Conservation (phyloP, 2,888 invertebrate species). For the Philereme transversata region DNA sequence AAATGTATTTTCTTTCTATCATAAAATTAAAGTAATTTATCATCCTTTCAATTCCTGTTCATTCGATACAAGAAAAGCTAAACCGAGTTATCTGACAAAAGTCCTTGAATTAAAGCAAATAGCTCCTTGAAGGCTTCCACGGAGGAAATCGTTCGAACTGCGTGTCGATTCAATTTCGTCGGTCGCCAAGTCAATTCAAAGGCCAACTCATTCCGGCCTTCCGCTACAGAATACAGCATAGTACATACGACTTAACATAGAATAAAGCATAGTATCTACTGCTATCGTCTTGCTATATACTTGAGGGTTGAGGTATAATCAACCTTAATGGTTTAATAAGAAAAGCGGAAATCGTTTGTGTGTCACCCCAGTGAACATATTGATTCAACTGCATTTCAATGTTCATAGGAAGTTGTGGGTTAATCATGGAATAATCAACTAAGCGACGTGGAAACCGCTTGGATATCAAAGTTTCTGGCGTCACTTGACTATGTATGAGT, state of each 20-base stretch:
- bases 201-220: constrained; percentile 21
- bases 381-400: too few species aligned
- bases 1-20: too few species aligned
- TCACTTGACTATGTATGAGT: too few species aligned
- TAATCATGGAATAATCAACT: too few species aligned
- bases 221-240: neutral
- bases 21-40: too few species aligned
- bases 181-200: constrained; percentile 28
- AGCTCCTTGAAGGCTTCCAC: constrained; percentile 10
- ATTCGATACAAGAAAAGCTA: neutral
- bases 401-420: too few species aligned
- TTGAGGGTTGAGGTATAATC: neutral
- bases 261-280: neutral
- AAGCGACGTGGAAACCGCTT: too few species aligned
- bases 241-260: neutral
- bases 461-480: too few species aligned
- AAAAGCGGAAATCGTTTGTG: neutral
- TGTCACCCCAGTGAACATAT: neutral
- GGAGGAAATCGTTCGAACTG: constrained; percentile 29
- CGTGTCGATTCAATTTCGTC: constrained; percentile 36
- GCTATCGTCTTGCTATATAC: neutral
- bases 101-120: constrained; percentile 26
- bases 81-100: constrained; percentile 17
- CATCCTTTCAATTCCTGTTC: neutral
- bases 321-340: constrained; percentile 7